Conservation (phyloP, 2,113 vertebrate species). For the Gambusia holbrooki region DNA sequence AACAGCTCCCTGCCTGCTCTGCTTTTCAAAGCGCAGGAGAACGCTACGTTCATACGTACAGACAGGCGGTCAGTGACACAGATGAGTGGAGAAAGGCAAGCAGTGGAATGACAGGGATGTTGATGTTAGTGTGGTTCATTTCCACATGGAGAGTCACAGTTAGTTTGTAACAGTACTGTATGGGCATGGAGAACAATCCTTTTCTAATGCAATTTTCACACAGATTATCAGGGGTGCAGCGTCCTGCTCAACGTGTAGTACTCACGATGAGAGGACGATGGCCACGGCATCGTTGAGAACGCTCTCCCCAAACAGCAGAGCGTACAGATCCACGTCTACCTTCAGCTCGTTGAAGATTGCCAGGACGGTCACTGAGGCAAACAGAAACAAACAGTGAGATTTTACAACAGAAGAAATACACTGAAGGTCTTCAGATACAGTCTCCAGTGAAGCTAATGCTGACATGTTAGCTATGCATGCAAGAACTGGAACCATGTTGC, state of each 20-base stretch:
- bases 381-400: background rate
- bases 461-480: background rate
- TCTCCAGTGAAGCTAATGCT: background rate
- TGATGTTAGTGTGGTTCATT: constrained; percentile 60
- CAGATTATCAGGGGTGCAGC: background rate
- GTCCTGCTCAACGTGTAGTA: background rate
- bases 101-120: constrained; percentile 72
- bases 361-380: constrained; percentile 90
- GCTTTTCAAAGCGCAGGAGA: constrained; percentile 74
- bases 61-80: constrained; percentile 56
- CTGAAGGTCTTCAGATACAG: too few relatives aligned
- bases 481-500: background rate
- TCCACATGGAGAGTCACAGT: constrained; percentile 1
- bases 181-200: background rate
- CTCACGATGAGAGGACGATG: constrained; percentile 98
- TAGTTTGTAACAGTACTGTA: background rate
- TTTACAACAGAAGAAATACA: background rate
- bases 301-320: constrained; percentile 95
- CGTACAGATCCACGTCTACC: constrained; percentile 97
- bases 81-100: constrained; percentile 58
- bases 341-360: constrained; percentile 98
- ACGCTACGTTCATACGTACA: constrained; percentile 78
- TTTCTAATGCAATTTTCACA: background rate
- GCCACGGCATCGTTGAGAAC: constrained; percentile 98
- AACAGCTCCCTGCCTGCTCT: constrained; percentile 46